Evolutionary conservation across 1,140 invertebrate species (phyloP).

Genomic region (Delia radicum): DNA sequence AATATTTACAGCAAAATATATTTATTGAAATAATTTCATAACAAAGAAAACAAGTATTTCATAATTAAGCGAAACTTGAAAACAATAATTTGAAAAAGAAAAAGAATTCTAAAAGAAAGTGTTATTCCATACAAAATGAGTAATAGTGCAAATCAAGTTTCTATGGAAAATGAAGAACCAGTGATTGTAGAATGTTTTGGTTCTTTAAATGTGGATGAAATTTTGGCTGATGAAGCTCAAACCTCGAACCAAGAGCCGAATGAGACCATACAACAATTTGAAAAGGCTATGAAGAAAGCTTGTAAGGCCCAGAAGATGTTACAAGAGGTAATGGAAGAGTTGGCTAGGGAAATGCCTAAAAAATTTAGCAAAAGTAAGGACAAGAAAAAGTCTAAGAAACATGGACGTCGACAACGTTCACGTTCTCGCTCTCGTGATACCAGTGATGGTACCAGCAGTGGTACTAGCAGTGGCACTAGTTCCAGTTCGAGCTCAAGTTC

Average conservation of each 20-base stretch:
- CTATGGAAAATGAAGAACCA: not conserved
- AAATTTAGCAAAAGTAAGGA: slow-evolving; percentile 32
- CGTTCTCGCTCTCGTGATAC: slow-evolving; percentile 22
- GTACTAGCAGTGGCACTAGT: slow-evolving; percentile 31
- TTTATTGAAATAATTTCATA: not conserved
- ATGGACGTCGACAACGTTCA: not conserved
- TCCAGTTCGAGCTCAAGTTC: slow-evolving; percentile 30
- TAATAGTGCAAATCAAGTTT: slow-evolving; percentile 10
- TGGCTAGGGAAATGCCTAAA: slow-evolving; percentile 34
- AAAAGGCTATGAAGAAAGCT: slow-evolving; percentile 41
- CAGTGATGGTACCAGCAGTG: slow-evolving; percentile 25
- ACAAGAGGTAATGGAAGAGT: slow-evolving; percentile 32
- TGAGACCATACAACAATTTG: not conserved
- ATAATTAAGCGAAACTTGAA: not conserved
- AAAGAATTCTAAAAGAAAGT: not conserved
- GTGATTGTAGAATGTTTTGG: slow-evolving; percentile 34
- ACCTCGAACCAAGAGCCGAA: not conserved
- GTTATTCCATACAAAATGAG: not conserved
- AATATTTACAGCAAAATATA: not conserved
- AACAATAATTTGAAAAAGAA: not conserved
- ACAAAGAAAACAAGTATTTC: slow-evolving; percentile 3
- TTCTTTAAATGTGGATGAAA: not conserved
- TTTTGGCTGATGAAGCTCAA: not conserved
- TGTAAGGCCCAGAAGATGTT: slow-evolving; percentile 39
- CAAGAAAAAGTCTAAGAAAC: slow-evolving; percentile 22